Evolutionary conservation across 2,888 invertebrate genomes (phyloP), one percentile per base, ranked within the genome.

Genomic region (Colostygia pectinataria): DNA sequence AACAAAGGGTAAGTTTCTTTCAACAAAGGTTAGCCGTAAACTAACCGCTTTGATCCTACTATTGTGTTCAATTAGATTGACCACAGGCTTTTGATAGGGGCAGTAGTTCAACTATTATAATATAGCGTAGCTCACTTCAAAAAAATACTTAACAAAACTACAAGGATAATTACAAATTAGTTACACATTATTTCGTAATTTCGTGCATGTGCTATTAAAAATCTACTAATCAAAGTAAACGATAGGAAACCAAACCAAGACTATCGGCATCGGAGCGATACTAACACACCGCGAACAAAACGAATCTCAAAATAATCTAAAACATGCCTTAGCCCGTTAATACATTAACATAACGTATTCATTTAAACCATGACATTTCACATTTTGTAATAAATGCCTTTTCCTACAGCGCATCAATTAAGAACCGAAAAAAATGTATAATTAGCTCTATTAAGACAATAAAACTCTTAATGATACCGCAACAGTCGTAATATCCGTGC

Each of bases 401-500:
- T 79, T 83, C 85, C 82, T 77, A 81, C 83, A 71, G 80, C 79
- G 84, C 86, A 82, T 89, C 89, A 88, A 89, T 89, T 88, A 88
- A 83, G 77, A 76, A 72, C 86, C 89, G 86, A 88, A 88, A 90
- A 87, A 89, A 89, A 89, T 86, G 78, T 87, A 86, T 89, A 90
- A 90, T 90, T 88, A 90, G 86, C 73, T 85, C 84, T 87, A 89
- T 90, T 88, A 89, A 90, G 86, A 90, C 89, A 89, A 89, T 90
- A 90, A 90, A 90, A 87, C 74, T 86, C 85, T 87, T 90, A 88
- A 90, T 89, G 89, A 90, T 86, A 85, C 88, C 83, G 85, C 87
- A 84, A 83, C 86, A 85, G 78, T 70, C 78, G 84, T 86, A 83
- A 85, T 84, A 81, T 84, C 83, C 83, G 85, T 87, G 81, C 74